These are phyloP conservation scores for Anhinga anhinga DNA, from an alignment of 2,113 vertebrate genomes.

Conservation along the genomic window DNA sequence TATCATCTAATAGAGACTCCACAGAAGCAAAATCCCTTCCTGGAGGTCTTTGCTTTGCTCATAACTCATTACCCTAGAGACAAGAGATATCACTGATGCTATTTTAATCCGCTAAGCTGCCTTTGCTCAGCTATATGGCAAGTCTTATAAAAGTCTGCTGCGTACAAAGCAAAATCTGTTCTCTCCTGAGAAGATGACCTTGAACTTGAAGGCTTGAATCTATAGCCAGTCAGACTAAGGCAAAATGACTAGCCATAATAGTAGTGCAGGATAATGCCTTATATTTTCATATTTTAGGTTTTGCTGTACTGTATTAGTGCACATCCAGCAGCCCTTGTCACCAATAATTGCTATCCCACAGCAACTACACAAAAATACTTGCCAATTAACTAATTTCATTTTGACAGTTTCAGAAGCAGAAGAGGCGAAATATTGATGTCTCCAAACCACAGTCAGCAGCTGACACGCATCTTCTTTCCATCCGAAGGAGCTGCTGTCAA, in stretches of 20 bases:
- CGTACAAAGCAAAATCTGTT: neutral
- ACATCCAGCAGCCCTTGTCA: conserved; percentile 37
- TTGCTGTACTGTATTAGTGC: neutral
- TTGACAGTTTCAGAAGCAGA: conserved; percentile 61
- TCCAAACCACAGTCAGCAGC: conserved; percentile 42
- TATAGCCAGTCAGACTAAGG: neutral
- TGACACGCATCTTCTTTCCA: conserved; percentile 43
- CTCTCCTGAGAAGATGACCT: neutral
- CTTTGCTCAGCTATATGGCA: neutral
- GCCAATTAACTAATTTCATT: conserved; percentile 59
- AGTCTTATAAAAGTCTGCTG: neutral
- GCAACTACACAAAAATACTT: conserved; percentile 24
- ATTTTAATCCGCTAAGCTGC: conserved; percentile 49
- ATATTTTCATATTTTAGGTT: neutral
- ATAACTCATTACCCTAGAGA: conserved; percentile 39
- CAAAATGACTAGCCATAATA: neutral
- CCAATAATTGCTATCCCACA: conserved; percentile 36
- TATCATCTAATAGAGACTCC: conserved; percentile 1
- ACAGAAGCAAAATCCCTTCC: conserved; percentile 40
- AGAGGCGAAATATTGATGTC: conserved; percentile 52
- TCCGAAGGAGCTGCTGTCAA: conserved; percentile 56
- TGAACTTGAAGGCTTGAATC: neutral
- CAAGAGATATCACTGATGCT: conserved; percentile 29
- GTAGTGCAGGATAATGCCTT: neutral
- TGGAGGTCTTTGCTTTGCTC: conserved; percentile 32